Evolutionary conservation across 2,797 vertebrate genomes (phyloP).

Genomic region (Amphiprion clarkii): DNA sequence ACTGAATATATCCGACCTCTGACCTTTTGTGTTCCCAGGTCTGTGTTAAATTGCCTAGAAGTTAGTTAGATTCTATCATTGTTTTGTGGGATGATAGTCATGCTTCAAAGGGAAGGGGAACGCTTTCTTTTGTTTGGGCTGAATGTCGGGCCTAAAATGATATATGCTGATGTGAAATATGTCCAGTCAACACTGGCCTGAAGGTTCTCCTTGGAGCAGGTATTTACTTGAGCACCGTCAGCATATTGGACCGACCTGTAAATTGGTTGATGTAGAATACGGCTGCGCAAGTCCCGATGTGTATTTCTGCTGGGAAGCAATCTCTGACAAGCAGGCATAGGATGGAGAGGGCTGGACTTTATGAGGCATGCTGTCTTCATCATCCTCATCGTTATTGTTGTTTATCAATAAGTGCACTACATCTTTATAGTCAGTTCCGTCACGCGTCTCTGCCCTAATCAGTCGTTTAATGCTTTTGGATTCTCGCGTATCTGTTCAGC

Average conservation of each 20-base stretch:
- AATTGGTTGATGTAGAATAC: slow-evolving; percentile 52
- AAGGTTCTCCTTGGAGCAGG: slow-evolving; percentile 57
- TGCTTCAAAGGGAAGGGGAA: slow-evolving; percentile 14
- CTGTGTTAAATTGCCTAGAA: slow-evolving; percentile 36
- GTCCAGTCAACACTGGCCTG: slow-evolving; percentile 56
- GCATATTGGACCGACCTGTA: slow-evolving; percentile 54
- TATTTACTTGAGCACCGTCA: slow-evolving; percentile 63
- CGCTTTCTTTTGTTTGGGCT: slow-evolving; percentile 46
- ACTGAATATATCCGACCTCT: slow-evolving; percentile 25
- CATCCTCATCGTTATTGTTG: neutral
- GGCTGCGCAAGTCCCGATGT: slow-evolving; percentile 25
- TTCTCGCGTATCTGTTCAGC: slow-evolving; percentile 18
- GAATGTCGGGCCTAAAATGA: slow-evolving; percentile 50
- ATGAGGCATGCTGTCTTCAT: slow-evolving; percentile 25
- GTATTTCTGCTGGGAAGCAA: slow-evolving; percentile 36
- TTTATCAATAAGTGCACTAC: neutral
- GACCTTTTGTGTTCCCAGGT: slow-evolving; percentile 29
- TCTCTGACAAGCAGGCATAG: slow-evolving; percentile 41
- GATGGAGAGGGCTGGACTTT: slow-evolving; percentile 3
- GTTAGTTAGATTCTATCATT: slow-evolving; percentile 42
- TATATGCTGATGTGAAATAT: slow-evolving; percentile 64
- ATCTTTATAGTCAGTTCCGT: neutral
- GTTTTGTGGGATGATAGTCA: slow-evolving; percentile 32
- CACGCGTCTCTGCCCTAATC: neutral
- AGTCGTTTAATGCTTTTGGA: neutral